Percentiles rank a stretch among this genome's conserved stretches.
Evolutionary conservation across 2,797 vertebrate genomes (phyloP).

Genomic region (Cyclura pinguis): DNA sequence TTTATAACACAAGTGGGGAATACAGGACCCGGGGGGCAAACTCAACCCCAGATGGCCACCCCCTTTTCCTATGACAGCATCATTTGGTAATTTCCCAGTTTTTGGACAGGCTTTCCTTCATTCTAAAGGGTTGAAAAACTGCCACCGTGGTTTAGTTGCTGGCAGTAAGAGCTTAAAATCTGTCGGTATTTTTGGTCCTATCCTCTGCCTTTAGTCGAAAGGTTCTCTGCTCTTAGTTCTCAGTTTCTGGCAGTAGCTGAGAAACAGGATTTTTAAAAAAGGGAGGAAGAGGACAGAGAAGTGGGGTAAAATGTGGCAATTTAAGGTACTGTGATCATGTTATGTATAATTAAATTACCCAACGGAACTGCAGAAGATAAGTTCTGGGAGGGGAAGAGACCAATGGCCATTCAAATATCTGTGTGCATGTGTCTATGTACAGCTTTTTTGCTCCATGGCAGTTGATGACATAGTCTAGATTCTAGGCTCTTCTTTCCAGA

Average conservation of each 20-base stretch:
- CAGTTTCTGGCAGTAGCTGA: not conserved
- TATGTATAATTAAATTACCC: not conserved
- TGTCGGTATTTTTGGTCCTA: not conserved
- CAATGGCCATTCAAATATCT: not conserved
- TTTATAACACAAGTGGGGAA: not conserved
- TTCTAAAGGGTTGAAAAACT: not conserved
- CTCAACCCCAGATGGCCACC: not conserved
- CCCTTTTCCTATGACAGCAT: not conserved
- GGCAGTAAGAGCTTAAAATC: not conserved
- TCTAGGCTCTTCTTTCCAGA: not conserved
- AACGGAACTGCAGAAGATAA: not conserved
- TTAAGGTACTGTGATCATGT: not conserved
- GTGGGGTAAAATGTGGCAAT: not conserved
- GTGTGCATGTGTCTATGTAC: not conserved
- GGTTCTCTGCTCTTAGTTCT: not conserved
- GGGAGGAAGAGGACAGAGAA: not conserved
- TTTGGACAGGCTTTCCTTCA: not conserved
- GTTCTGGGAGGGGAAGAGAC: not conserved
- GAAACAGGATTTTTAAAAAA: not conserved
- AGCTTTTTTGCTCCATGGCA: not conserved
- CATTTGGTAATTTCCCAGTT: not conserved
- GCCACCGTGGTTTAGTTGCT: not conserved
- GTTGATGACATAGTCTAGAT: conserved; percentile 25
- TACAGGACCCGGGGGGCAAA: not conserved
- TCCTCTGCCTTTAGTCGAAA: not conserved